phyloP scores from a whole-genome alignment of 1,140 invertebrate species.

The Drosophila simulans region DNA sequence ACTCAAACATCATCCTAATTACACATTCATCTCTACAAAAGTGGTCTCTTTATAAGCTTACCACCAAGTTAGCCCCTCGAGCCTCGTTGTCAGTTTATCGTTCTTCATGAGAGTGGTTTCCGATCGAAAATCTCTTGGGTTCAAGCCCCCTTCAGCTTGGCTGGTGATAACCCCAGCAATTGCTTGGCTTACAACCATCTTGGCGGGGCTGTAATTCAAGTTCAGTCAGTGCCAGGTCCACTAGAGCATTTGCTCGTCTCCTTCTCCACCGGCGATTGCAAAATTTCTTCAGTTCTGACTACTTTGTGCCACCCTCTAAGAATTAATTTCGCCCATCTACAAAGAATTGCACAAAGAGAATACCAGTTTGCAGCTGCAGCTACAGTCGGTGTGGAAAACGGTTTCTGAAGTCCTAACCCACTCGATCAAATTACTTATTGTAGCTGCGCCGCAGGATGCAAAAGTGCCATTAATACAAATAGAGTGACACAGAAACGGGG shows the following conservation, averaged over 20 bases:
- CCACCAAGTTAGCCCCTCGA: background rate
- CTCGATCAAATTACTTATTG: constrained; percentile 82
- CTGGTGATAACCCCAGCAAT: constrained; percentile 6
- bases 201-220: constrained; percentile 5
- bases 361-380: constrained; percentile 14
- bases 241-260: constrained; percentile 16
- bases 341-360: constrained; percentile 30
- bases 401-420: constrained; percentile 22
- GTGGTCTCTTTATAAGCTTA: constrained; percentile 1
- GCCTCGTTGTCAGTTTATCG: background rate
- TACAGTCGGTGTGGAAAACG: background rate
- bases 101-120: background rate
- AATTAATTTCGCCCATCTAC: constrained; percentile 59
- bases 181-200: background rate
- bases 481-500: constrained; percentile 69
- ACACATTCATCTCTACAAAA: background rate
- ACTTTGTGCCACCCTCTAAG: constrained; percentile 31
- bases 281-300: constrained; percentile 16
- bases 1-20: background rate
- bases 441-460: constrained; percentile 71
- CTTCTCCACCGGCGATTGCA: background rate
- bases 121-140: constrained; percentile 6
- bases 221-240: constrained; percentile 17
- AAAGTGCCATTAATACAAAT: constrained; percentile 80
- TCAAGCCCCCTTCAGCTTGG: constrained; percentile 1